A percentile compares a stretch with the other conserved stretches of the same genome.
These are phyloP conservation scores for Nannoperca obscura DNA, from an alignment of 2,797 vertebrate genomes.

Conservation along the genomic window DNA sequence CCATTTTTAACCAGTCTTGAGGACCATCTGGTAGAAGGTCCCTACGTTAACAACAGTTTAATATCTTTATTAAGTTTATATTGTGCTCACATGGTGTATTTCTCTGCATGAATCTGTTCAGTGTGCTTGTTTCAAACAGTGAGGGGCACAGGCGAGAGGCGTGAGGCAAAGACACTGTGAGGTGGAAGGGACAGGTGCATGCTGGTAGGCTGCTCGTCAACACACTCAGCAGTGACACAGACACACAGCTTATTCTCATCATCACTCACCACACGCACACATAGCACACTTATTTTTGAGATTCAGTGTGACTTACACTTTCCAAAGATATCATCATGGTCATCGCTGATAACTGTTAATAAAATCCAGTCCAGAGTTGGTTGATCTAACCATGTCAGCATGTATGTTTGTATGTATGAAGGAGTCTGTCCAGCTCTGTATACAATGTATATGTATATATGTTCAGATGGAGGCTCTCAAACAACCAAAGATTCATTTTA, in stretches of 20 bases:
- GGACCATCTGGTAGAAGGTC: neutral
- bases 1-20: neutral
- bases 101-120: neutral
- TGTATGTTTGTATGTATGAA: too few relatives aligned
- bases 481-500: slow-evolving; percentile 21
- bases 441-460: neutral
- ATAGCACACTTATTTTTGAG: too few relatives aligned
- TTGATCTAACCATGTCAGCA: too few relatives aligned
- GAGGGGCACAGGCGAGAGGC: too few relatives aligned
- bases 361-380: too few relatives aligned
- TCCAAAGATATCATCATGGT: too few relatives aligned
- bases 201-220: neutral
- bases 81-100: neutral
- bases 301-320: too few relatives aligned
- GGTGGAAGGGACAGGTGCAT: neutral
- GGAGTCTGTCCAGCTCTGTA: neutral
- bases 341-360: too few relatives aligned
- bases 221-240: neutral
- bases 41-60: neutral
- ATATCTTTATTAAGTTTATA: neutral
- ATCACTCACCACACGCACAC: too few relatives aligned
- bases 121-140: too few relatives aligned
- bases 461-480: slow-evolving; percentile 26
- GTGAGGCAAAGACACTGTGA: neutral
- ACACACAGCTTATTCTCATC: too few relatives aligned